A percentile compares a stretch with the other conserved stretches of the same genome.
Conservation (phyloP, 2,888 invertebrate species). For the Chrysina gloriosa region DNA sequence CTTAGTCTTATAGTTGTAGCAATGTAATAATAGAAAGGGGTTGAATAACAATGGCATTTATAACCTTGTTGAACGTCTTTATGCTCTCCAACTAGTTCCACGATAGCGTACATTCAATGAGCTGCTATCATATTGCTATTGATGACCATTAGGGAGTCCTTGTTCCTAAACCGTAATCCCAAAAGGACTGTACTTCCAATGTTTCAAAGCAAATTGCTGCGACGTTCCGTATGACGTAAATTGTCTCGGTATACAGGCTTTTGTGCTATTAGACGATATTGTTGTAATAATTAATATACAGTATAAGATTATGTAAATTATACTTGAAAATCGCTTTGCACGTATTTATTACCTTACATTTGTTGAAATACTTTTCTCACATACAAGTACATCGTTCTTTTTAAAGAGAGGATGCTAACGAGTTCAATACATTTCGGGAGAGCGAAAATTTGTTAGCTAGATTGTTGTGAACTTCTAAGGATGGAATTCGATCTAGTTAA, state of each 20-base stretch:
- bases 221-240: constrained; percentile 14
- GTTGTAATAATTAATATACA: constrained; percentile 6
- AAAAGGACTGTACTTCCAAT: constrained; percentile 27
- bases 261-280: background rate
- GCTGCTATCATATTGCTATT: constrained; percentile 33
- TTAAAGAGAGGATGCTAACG: no score
- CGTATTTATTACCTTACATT: no score
- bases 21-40: constrained; percentile 19
- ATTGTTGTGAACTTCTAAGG: background rate
- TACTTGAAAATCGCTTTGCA: background rate
- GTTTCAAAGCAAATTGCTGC: constrained; percentile 34
- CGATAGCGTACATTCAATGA: constrained; percentile 32
- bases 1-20: constrained; percentile 3
- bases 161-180: constrained; percentile 32
- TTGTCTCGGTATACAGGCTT: constrained; percentile 2
- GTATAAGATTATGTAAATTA: constrained; percentile 11
- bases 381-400: no score
- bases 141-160: constrained; percentile 33
- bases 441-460: constrained; percentile 16
- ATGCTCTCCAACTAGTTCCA: constrained; percentile 28
- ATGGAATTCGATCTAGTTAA: constrained; percentile 16
- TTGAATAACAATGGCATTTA: constrained; percentile 36
- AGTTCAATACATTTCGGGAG: no score
- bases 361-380: no score
- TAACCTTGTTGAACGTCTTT: constrained; percentile 31